Evolutionary conservation across 2,888 invertebrate genomes (phyloP).

Genomic region (Drosophila neotestacea): DNA sequence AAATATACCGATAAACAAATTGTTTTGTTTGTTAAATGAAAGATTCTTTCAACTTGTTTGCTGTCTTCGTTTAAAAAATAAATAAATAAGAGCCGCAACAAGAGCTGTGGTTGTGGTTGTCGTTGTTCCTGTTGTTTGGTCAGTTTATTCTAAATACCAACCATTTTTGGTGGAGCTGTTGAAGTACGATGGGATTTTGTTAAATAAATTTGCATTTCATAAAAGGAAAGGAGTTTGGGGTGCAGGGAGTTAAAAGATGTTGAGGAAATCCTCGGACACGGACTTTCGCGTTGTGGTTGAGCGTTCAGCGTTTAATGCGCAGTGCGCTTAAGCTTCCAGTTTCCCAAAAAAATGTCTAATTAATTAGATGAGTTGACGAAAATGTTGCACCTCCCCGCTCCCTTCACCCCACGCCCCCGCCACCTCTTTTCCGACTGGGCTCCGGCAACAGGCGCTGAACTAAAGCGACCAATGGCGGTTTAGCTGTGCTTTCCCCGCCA

Average conservation of each 20-base stretch:
- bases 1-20: too few species aligned
- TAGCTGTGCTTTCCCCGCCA: slow-evolving; percentile 33
- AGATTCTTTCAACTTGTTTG: background rate
- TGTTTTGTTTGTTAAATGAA: too few species aligned
- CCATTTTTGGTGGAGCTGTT: background rate
- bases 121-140: background rate
- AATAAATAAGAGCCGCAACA: background rate
- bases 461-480: slow-evolving; percentile 43
- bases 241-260: background rate
- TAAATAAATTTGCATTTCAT: background rate
- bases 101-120: background rate
- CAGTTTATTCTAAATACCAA: slow-evolving; percentile 14
- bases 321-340: slow-evolving; percentile 30
- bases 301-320: slow-evolving; percentile 39
- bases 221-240: background rate
- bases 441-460: slow-evolving; percentile 46
- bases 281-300: slow-evolving; percentile 28
- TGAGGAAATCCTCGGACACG: slow-evolving; percentile 29
- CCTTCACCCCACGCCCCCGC: background rate
- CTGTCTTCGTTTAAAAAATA: background rate
- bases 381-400: background rate
- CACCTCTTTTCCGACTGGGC: background rate
- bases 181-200: slow-evolving; percentile 1
- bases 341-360: slow-evolving; percentile 24
- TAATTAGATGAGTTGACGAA: slow-evolving; percentile 39